Base-by-base conservation (phyloP, 2,113 vertebrate genomes). In the Passerina amoena region DNA sequence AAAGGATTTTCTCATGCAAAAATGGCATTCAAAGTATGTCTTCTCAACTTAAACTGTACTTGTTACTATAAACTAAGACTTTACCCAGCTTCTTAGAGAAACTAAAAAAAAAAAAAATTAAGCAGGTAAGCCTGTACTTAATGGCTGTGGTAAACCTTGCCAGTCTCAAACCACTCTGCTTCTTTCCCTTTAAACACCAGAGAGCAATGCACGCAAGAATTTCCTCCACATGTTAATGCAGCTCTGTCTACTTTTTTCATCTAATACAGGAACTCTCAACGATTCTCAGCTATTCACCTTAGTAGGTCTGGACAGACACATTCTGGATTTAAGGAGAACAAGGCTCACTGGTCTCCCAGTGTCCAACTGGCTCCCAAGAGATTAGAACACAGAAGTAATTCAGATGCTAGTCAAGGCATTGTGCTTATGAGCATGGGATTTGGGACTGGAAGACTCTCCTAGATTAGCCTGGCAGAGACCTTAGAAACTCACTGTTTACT, bases 1-100 rank as follows among this genome's bases (percentile, higher is more conserved):
- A 92, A 80, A 73, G 18, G 28, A 93, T 93, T 86, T 95, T 90
- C 45, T 90, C 38, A 84, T 60, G 48, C 7, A 85, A 94, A 87
- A 53, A 72, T 18, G 12, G 12, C 61, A 64, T 68, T 82, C 33
- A 42, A 65, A 73, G 7, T 50, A 31, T 19, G 30, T 35, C n/a
- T 79, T 40, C 51, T 79, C 40, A 85, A 77, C 27, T 53, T 72
- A 86, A 79, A 68, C 12, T 45, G 17, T 37, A 66, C 12, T 13
- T 63, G 27, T 47, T 66, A 61, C 19, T 66, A 33, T 38, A 42
- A 80, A 86, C 14, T 56, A 71, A 69, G 22, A 72, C 30, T 76
- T 88, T 30, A 63, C 5, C 2, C 11, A 70, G 28, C 23, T 83
- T 83, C n/a, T 77, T 27, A 50, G 47, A 81, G 30, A 88, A 83